These are phyloP conservation scores for Drosophila suzukii DNA, from an alignment of 1,140 invertebrate species.

Conservation along the genomic window DNA sequence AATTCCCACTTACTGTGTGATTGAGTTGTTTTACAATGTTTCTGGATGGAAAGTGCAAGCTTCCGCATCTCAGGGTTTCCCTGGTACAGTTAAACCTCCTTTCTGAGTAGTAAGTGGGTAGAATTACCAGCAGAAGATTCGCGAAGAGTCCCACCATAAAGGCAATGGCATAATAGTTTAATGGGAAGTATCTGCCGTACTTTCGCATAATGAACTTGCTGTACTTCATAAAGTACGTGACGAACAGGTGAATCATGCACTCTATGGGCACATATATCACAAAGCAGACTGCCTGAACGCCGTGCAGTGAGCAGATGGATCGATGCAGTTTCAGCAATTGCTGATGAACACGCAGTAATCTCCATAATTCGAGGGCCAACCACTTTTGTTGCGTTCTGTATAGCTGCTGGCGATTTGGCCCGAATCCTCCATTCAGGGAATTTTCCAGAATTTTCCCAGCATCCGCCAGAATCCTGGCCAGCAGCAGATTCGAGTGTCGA, in stretches of 20 bases:
- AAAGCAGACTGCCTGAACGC: conserved; percentile 48
- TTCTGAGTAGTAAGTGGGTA: conserved; percentile 33
- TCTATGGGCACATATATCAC: conserved; percentile 43
- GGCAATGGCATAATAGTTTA: conserved; percentile 14
- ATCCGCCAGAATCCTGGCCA: conserved; percentile 44
- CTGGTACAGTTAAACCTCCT: conserved; percentile 16
- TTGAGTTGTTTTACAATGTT: conserved; percentile 26
- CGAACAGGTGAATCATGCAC: conserved; percentile 46
- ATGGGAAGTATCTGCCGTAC: background rate
- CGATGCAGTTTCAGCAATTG: conserved; percentile 37
- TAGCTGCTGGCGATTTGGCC: conserved; percentile 9
- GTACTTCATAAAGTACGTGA: conserved; percentile 54
- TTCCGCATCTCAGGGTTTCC: background rate
- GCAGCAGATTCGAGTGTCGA: conserved; percentile 48
- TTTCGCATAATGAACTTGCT: conserved; percentile 46
- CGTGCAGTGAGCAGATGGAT: conserved; percentile 25
- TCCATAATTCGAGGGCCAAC: conserved; percentile 57
- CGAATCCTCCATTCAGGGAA: background rate
- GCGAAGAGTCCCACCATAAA: conserved; percentile 22
- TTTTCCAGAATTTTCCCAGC: conserved; percentile 12
- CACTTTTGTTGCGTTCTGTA: conserved; percentile 44
- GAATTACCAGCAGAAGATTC: conserved; percentile 48
- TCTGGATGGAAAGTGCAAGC: conserved; percentile 11
- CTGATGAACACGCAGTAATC: conserved; percentile 34
- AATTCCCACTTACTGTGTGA: conserved; percentile 45